Evolutionary conservation across 2,113 vertebrate species (phyloP), one percentile per base, ranked within the genome.

Genomic region (Oryzias celebensis): DNA sequence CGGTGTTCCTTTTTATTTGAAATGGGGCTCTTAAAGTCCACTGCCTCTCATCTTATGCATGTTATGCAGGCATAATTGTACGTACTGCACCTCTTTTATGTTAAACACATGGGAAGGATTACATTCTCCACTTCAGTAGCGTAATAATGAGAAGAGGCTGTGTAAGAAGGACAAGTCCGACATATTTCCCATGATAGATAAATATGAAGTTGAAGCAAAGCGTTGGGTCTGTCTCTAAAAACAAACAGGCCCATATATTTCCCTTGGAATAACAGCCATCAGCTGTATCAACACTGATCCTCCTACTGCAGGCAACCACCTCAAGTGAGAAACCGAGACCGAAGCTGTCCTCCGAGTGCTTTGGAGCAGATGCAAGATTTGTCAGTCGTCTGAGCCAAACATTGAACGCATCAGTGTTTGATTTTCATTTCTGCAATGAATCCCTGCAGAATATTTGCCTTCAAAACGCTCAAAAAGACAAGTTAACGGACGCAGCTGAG

Each of bases 241-340:
- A 90, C 86, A 91, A 92, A 90, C 86, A 90, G 73, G 75, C 71
- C 87, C 86, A 85, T 88, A 89, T 92, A 92, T 89, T 87, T 82
- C 80, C 72, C 77, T 85, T 90, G 85, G 85, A 88, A 89, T 85
- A 90, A 88, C 88, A 90, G 81, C 61, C 82, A 90, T 92, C 91
- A 92, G 91, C 91, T 92, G 91, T 91, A 86, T 87, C 90, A 92
- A 92, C 89, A 92, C 66, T 74, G 78, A 47, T 83, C 83, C 84
- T 88, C 87, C 86, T 88, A 87, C 85, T 87, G 89, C 81, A 89
- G 87, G 75, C 81, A 79, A 85, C 65, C 85, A 77, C 77, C 66
- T 85, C 84, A 85, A 85, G 71, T 80, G 75, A 83, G 84, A 86
- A 85, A 57, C 58, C 22, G 50, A 62, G 78, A 73, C 62, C 80